A percentile compares a stretch with the other conserved stretches of the same genome.
Conservation (phyloP, 1,140 invertebrate species). For the Heliconius nattereri region DNA sequence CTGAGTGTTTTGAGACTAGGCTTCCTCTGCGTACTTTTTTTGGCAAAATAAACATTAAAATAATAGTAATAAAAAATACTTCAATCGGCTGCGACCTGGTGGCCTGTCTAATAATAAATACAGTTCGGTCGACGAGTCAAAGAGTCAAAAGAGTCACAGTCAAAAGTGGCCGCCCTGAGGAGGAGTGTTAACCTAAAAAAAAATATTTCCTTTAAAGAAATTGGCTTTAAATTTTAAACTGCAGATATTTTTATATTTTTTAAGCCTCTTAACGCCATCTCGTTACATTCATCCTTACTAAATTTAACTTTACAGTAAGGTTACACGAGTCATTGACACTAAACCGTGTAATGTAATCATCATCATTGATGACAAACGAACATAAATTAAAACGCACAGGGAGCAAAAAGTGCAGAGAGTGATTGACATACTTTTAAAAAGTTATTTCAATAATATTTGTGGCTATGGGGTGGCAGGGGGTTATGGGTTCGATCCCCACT, state of each 20-base stretch:
- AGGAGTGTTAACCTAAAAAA: too few species aligned
- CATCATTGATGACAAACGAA: slow-evolving; percentile 23
- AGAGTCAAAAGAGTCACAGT: too few species aligned
- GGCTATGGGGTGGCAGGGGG: fast-evolving
- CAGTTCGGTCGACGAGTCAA: too few species aligned
- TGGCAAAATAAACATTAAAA: too few species aligned
- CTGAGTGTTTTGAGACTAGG: too few species aligned
- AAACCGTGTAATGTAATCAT: slow-evolving; percentile 24
- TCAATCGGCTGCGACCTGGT: too few species aligned
- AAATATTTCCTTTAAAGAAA: neutral
- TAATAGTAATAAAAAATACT: too few species aligned
- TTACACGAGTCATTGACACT: slow-evolving; percentile 31
- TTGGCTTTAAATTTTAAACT: neutral
- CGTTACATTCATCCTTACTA: neutral
- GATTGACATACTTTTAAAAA: neutral
- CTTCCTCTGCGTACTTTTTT: too few species aligned
- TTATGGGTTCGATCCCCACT: neutral
- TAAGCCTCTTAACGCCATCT: slow-evolving; percentile 17
- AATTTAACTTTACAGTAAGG: slow-evolving; percentile 5
- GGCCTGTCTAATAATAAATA: too few species aligned
- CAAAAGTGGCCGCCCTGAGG: too few species aligned
- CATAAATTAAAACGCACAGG: slow-evolving; percentile 18
- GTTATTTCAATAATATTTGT: too few species aligned
- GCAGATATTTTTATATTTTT: neutral
- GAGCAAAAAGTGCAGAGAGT: slow-evolving; percentile 27